Evolutionary conservation across 1,140 invertebrate genomes (phyloP).

Genomic region (Caenorhabditis latens): DNA sequence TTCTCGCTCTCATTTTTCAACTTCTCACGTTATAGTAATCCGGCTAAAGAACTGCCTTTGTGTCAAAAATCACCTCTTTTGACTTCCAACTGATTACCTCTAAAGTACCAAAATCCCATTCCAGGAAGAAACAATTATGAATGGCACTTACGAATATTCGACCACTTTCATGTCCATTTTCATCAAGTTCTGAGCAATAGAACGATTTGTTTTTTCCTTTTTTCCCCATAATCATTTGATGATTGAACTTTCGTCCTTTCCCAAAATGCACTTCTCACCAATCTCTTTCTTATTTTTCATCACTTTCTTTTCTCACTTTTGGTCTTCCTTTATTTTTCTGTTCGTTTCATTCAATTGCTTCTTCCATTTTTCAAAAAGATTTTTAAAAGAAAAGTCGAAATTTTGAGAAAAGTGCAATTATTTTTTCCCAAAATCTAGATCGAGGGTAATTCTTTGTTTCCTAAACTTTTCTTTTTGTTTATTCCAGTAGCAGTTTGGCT

Average conservation of each 20-base stretch:
- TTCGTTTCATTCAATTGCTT: background rate
- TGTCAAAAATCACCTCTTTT: too few species aligned
- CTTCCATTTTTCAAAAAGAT: background rate
- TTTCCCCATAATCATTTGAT: conserved; percentile 26
- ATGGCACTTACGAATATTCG: background rate
- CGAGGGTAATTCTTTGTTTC: too few species aligned
- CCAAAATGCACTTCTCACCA: conserved; percentile 1
- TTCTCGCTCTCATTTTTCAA: too few species aligned
- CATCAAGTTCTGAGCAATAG: background rate
- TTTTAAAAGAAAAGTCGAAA: background rate
- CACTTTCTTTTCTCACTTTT: conserved; percentile 23
- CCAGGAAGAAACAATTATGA: background rate
- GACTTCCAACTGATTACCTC: too few species aligned
- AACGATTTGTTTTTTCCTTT: background rate
- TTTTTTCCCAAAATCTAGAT: too few species aligned
- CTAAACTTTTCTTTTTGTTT: too few species aligned
- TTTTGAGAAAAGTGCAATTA: background rate
- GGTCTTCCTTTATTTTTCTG: background rate
- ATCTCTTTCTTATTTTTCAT: background rate
- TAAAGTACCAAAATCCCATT: too few species aligned
- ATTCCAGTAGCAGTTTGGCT: too few species aligned
- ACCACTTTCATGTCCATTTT: conserved; percentile 6
- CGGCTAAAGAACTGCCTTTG: too few species aligned
- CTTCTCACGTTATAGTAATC: too few species aligned
- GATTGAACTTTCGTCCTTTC: conserved; percentile 20